Conservation (phyloP, 2,113 vertebrate genomes). For the Melanocharis versteri region DNA sequence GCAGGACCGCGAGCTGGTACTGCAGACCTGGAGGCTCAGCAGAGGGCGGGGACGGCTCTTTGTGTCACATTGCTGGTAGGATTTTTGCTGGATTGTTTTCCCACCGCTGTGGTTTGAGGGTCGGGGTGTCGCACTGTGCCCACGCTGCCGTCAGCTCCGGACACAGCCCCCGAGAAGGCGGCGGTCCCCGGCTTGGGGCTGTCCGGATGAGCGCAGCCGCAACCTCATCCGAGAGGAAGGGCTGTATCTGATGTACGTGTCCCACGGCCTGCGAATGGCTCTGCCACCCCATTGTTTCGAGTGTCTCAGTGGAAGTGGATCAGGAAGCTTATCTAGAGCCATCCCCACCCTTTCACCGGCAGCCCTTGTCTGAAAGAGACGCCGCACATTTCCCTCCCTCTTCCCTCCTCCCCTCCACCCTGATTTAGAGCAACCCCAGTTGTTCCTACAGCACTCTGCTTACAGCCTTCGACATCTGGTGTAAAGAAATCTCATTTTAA, state of each 20-base stretch:
- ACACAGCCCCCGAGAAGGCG: not conserved
- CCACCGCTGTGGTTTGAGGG: not conserved
- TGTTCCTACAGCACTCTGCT: not conserved
- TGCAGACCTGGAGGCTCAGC: not conserved
- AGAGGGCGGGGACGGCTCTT: not conserved
- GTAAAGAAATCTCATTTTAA: conserved; percentile 35
- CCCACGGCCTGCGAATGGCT: not conserved
- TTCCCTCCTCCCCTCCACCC: not conserved
- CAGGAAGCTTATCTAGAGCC: conserved; percentile 57
- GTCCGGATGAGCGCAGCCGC: not conserved
- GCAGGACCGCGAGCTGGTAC: not conserved
- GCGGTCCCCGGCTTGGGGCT: accelerated
- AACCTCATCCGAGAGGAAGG: conserved; percentile 35
- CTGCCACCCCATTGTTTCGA: conserved; percentile 29
- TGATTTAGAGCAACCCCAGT: not conserved
- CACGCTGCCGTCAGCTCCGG: accelerated
- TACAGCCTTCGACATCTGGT: not conserved
- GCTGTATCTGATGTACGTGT: not conserved
- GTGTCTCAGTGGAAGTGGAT: conserved; percentile 15
- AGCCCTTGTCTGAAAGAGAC: not conserved
- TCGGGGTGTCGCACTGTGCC: accelerated
- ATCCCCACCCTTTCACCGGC: conserved; percentile 35
- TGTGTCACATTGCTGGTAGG: not conserved
- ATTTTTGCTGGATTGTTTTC: not conserved
- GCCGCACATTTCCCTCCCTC: not conserved